Conservation (phyloP, 2,113 vertebrate genomes). For the mouse (Mus musculus) region GRCm39 chr1:128806501-128807000, state of each 20-base stretch:
- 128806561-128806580: not conserved
- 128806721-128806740: not conserved
- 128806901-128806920: conserved; percentile 52
- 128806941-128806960: conserved; percentile 44
- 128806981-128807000: conserved; percentile 28
- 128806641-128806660: not conserved
- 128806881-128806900: not conserved
- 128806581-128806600: not conserved
- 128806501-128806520: not conserved
- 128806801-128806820: not conserved
- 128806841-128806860: not conserved
- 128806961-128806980: not conserved
- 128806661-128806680: not conserved
- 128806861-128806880: not conserved
- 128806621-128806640: not conserved
- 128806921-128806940: conserved; percentile 61
- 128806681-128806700: not conserved
- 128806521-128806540: not conserved
- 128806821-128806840: not conserved
- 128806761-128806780: not conserved
- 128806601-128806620: not conserved
- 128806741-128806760: not conserved
- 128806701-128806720: not conserved
- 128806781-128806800: not conserved
- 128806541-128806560: not conserved